Conservation (phyloP, 2,888 invertebrate genomes). For the Allophyes oxyacanthae region DNA sequence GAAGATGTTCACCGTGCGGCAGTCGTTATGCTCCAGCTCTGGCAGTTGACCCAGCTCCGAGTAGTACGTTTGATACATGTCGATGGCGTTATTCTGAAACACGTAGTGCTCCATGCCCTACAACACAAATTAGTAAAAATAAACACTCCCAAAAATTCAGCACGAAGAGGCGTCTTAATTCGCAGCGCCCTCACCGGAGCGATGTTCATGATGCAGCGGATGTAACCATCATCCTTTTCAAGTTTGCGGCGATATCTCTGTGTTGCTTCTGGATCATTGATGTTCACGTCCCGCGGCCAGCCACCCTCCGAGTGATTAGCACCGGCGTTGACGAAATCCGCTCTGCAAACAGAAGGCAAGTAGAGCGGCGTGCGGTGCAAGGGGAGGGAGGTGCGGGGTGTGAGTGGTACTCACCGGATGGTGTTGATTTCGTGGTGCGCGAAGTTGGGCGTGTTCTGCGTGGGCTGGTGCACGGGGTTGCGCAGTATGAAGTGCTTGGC, state of each 20-base stretch:
- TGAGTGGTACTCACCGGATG: slow-evolving; percentile 60
- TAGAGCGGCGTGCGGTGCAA: not conserved
- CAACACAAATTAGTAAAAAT: slow-evolving; percentile 7
- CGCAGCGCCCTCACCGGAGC: slow-evolving; percentile 64
- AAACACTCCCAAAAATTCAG: too few species aligned
- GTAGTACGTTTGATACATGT: slow-evolving; percentile 97
- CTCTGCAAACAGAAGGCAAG: slow-evolving; percentile 70
- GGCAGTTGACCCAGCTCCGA: slow-evolving; percentile 91
- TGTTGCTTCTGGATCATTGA: slow-evolving; percentile 37
- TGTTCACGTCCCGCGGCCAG: slow-evolving; percentile 93
- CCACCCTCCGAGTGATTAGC: slow-evolving; percentile 94
- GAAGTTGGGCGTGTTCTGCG: slow-evolving; percentile 78
- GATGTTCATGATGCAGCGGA: slow-evolving; percentile 90
- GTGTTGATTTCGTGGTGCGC: slow-evolving; percentile 89
- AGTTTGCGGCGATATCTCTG: slow-evolving; percentile 40
- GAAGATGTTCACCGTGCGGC: slow-evolving; percentile 95
- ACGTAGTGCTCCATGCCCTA: slow-evolving; percentile 93
- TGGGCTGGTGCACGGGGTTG: slow-evolving; percentile 85
- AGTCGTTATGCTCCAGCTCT: slow-evolving; percentile 90
- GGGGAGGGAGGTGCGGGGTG: not conserved
- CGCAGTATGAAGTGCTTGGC: slow-evolving; percentile 80
- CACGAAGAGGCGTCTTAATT: too few species aligned
- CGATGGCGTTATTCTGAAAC: slow-evolving; percentile 96
- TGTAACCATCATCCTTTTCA: slow-evolving; percentile 90
- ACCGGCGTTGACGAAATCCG: slow-evolving; percentile 88